Evolutionary conservation across 2,888 invertebrate species (phyloP).

Genomic region (Rhaphigaster nebulosa): DNA sequence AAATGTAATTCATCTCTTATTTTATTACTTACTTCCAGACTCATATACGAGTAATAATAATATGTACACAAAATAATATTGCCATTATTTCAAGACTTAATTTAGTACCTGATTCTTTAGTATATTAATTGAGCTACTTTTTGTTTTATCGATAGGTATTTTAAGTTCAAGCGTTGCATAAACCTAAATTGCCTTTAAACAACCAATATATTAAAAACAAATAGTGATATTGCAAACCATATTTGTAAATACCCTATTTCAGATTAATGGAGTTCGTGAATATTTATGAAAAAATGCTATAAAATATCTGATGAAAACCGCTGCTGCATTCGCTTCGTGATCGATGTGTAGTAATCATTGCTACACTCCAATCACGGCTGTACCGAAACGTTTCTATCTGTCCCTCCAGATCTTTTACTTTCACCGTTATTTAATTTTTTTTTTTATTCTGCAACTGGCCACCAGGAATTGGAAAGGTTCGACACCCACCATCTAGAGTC

Average conservation of each 20-base stretch:
- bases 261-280: background rate
- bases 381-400: conserved; percentile 19
- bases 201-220: background rate
- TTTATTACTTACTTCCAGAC: too few relatives aligned
- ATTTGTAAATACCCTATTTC: background rate
- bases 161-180: background rate
- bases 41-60: too few relatives aligned
- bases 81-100: too few relatives aligned
- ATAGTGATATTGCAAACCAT: background rate
- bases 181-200: background rate
- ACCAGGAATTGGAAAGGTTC: background rate
- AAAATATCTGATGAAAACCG: conserved; percentile 28
- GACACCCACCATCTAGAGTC: background rate
- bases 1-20: too few relatives aligned
- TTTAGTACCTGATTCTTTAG: too few relatives aligned
- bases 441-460: background rate
- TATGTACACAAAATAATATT: too few relatives aligned
- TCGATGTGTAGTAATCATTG: conserved; percentile 46
- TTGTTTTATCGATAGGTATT: too few relatives aligned
- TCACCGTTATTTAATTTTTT: conserved; percentile 21
- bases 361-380: conserved; percentile 25
- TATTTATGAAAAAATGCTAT: conserved; percentile 4
- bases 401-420: conserved; percentile 15
- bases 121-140: too few relatives aligned
- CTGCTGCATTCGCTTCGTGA: conserved; percentile 22